phyloP scores from a whole-genome alignment of 2,888 invertebrate genomes.

The Lamproptera curius region DNA sequence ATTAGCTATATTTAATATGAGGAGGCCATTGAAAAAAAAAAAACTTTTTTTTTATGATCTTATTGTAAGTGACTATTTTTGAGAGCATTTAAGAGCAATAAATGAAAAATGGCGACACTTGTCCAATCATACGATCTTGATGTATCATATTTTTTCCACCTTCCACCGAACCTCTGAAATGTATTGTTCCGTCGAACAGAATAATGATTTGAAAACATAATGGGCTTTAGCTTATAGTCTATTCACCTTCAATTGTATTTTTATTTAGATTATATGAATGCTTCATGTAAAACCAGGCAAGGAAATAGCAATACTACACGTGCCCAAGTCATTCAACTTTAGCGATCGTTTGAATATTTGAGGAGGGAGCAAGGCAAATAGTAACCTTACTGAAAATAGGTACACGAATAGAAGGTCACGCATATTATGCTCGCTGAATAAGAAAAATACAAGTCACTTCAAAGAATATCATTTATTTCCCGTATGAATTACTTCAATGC shows the following conservation, averaged over 20 bases:
- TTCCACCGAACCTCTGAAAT: conserved; percentile 6
- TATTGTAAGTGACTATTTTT: too few species aligned
- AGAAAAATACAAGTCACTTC: too few species aligned
- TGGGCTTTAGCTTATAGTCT: conserved; percentile 27
- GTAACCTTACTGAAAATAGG: conserved; percentile 14
- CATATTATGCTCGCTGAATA: conserved; percentile 8
- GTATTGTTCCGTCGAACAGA: conserved; percentile 13
- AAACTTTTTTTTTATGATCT: too few species aligned
- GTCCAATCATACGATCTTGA: too few species aligned
- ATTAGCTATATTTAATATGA: too few species aligned
- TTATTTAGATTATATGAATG: conserved; percentile 39
- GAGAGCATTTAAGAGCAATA: too few species aligned
- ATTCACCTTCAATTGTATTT: conserved; percentile 37
- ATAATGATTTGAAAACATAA: conserved; percentile 25
- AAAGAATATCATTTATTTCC: too few species aligned
- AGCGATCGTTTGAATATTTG: conserved; percentile 27
- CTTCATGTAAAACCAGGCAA: conserved; percentile 32
- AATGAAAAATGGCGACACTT: too few species aligned
- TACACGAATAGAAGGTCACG: conserved; percentile 16
- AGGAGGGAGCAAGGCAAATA: conserved; percentile 24
- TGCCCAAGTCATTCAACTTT: conserved; percentile 35
- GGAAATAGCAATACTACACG: conserved; percentile 33
- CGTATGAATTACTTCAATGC: too few species aligned
- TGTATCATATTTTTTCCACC: too few species aligned
- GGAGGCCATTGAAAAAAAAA: too few species aligned